Base-by-base conservation (phyloP, 2,797 vertebrate species). In the Coccyzus lansbergi region DNA sequence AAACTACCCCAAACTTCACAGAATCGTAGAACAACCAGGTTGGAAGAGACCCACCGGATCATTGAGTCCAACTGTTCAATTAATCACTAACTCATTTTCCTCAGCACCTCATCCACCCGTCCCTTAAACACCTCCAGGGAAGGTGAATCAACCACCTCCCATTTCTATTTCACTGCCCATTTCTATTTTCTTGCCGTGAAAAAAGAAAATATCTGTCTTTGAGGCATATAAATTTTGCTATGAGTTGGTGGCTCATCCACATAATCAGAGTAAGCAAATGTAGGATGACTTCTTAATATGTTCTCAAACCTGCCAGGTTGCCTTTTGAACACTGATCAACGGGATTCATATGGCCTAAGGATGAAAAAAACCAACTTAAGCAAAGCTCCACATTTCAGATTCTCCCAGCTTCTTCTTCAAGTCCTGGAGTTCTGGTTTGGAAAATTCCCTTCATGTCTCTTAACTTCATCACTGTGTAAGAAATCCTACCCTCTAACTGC, bases 261-360 rank as follows among this genome's bases (percentile, higher is more conserved):
- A 51, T 28, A 88, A 34, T n/a, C 38, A 83, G 44, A 85, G 36
- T 6, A 83, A 12, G 33, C 31, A 93, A 87, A 86, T 34, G 34
- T 88, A 90, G 86, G 20, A 51, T 88, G 68, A 65, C 18, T 83
- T 74, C 70, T 64, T 81, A 84, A 92, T 59, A 18, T 69, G n/a
- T 90, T 82, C 59, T 80, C 64, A 59, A 49, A 74, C 14, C 55
- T 74, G 33, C 64, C 69, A 83, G 12, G 48, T 93, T 86, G 60
- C 64, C 60, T 83, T 82, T 62, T 87, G 53, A 81, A 40, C 46
- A 78, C 51, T 64, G 64, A 89, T 87, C 64, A 83, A 68, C 10
- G 64, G 33, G 60, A 92, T 80, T 94, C 91, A 40, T 64, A 70
- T 10, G 24, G 20, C 20, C 26, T 56, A 72, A 29, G 15, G 9